Evolutionary conservation across 2,888 invertebrate genomes (phyloP).

Genomic region (Lasius platythorax): DNA sequence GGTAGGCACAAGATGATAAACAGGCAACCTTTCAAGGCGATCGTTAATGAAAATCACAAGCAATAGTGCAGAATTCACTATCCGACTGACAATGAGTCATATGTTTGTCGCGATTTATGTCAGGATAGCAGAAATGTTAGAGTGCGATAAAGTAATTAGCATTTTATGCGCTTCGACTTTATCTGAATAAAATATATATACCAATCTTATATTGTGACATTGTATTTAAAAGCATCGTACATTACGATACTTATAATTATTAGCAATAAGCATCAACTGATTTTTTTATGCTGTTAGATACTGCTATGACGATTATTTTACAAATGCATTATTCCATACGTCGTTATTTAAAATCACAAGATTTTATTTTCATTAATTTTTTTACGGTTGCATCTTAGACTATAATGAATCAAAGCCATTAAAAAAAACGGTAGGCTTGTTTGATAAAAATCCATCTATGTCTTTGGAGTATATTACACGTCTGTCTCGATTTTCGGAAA

Average conservation of each 20-base stretch:
- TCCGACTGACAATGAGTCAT: slow-evolving; percentile 16
- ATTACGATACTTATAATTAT: background rate
- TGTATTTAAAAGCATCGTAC: background rate
- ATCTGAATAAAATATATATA: slow-evolving; percentile 10
- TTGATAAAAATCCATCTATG: background rate
- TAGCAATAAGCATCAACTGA: background rate
- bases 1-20: slow-evolving; percentile 23
- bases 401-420: background rate
- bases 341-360: background rate
- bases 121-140: slow-evolving; percentile 21
- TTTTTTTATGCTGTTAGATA: background rate
- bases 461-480: background rate
- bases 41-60: slow-evolving; percentile 21
- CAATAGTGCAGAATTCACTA: slow-evolving; percentile 5
- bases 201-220: background rate
- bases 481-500: slow-evolving; percentile 2
- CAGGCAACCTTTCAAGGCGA: slow-evolving; percentile 40
- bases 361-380: background rate
- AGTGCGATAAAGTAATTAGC: slow-evolving; percentile 31
- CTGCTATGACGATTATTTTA: background rate
- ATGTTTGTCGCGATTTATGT: slow-evolving; percentile 32
- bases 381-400: background rate
- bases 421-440: background rate
- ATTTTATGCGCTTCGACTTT: slow-evolving; percentile 25
- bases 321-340: background rate